phyloP scores from a whole-genome alignment of 1,140 invertebrate genomes.

The Vanessa tameamea region DNA sequence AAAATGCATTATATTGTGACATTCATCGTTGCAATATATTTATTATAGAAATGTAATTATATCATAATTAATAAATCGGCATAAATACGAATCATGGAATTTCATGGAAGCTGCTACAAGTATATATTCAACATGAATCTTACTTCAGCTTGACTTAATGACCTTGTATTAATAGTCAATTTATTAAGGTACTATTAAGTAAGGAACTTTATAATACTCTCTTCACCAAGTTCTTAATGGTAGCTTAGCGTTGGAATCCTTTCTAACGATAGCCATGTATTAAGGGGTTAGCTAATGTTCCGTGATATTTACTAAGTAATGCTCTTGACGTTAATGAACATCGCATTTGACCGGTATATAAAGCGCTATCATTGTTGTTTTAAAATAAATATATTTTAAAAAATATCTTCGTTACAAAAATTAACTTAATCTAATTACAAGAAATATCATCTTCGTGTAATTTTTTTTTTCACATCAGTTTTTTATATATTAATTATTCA shows the following conservation, averaged over 20 bases:
- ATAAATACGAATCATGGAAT: not conserved
- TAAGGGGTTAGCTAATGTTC: not conserved
- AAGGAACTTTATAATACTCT: not conserved
- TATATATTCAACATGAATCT: too few relatives aligned
- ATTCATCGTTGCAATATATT: not conserved
- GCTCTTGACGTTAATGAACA: not conserved
- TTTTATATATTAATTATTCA: too few relatives aligned
- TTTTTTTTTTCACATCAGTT: too few relatives aligned
- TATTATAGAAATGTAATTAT: not conserved
- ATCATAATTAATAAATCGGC: not conserved
- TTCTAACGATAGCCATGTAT: slow-evolving; percentile 7
- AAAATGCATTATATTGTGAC: too few relatives aligned
- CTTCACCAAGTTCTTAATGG: slow-evolving; percentile 1
- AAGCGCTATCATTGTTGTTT: not conserved
- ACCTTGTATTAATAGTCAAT: not conserved
- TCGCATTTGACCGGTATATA: not conserved
- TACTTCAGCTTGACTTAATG: not conserved
- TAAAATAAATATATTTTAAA: not conserved
- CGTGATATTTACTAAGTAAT: not conserved
- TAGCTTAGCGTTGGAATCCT: not conserved
- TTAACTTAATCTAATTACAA: too few relatives aligned
- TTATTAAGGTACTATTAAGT: not conserved
- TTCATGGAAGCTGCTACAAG: not conserved
- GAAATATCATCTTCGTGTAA: too few relatives aligned
- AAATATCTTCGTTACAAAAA: too few relatives aligned